These are phyloP conservation scores for Willowsia nigromaculata DNA, from an alignment of 2,888 invertebrate species.

Conservation along the genomic window DNA sequence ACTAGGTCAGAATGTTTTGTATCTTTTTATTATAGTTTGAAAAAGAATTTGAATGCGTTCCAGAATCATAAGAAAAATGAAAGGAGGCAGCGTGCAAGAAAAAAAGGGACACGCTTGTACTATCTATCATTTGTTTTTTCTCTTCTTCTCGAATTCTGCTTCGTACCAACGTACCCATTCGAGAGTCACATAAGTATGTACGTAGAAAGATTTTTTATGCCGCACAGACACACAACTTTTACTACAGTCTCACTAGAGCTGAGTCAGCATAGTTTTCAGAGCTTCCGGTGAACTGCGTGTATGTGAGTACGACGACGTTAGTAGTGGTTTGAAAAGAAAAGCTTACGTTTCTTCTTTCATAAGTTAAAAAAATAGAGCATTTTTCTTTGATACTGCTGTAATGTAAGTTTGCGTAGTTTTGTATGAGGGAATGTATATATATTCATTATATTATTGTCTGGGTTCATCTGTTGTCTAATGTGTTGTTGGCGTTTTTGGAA, in stretches of 20 bases:
- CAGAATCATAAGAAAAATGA: conserved; percentile 33
- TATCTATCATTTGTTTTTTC: conserved; percentile 49
- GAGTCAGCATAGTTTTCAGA: conserved; percentile 14
- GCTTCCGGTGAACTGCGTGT: conserved; percentile 45
- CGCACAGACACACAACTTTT: neutral
- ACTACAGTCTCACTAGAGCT: neutral
- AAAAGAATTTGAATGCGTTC: conserved; percentile 54
- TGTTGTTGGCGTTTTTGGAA: conserved; percentile 7
- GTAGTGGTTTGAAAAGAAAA: neutral
- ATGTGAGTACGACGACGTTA: neutral
- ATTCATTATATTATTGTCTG: neutral
- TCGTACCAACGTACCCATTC: neutral
- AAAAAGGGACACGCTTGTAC: conserved; percentile 26
- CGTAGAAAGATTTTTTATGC: neutral
- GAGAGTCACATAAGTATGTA: neutral
- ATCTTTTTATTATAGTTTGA: conserved; percentile 19
- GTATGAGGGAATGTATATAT: neutral
- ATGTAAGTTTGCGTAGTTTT: neutral
- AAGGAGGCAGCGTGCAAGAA: conserved; percentile 9
- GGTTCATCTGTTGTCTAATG: neutral
- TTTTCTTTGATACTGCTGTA: neutral
- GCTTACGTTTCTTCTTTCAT: neutral
- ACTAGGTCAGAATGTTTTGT: conserved; percentile 43
- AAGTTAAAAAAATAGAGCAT: neutral
- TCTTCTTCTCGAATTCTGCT: neutral